These are phyloP conservation scores for Callaeas wilsoni DNA, from an alignment of 2,113 vertebrate genomes.

Conservation along the genomic window DNA sequence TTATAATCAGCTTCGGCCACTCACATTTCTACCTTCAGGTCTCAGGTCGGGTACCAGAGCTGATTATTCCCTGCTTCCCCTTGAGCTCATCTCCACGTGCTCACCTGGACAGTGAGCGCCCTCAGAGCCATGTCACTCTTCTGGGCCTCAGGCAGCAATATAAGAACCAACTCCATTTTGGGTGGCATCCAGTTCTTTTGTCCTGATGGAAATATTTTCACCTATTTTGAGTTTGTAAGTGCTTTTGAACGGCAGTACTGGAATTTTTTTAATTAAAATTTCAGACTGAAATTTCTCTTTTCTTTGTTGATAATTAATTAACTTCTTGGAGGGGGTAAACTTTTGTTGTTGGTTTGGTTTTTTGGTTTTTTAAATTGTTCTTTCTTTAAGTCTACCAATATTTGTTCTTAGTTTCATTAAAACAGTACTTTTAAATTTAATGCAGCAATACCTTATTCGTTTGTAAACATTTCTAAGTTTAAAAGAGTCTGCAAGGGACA, in stretches of 20 bases:
- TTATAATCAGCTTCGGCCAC: neutral
- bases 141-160: neutral
- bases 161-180: neutral
- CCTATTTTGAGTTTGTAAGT: neutral
- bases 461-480: neutral
- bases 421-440: neutral
- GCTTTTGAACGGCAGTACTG: neutral
- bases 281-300: neutral
- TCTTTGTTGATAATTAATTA: neutral
- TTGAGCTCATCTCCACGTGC: accelerated
- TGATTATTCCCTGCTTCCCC: neutral
- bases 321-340: neutral
- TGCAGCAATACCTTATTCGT: neutral
- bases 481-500: neutral
- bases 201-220: neutral
- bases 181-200: neutral
- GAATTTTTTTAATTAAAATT: neutral
- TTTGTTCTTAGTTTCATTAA: neutral
- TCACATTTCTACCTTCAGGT: neutral
- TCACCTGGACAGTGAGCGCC: neutral
- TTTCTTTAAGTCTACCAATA: neutral
- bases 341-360: neutral
- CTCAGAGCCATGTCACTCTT: accelerated
- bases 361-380: neutral
- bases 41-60: neutral